phyloP scores from a whole-genome alignment of 2,113 vertebrate species.

The Chloropsis hardwickii region DNA sequence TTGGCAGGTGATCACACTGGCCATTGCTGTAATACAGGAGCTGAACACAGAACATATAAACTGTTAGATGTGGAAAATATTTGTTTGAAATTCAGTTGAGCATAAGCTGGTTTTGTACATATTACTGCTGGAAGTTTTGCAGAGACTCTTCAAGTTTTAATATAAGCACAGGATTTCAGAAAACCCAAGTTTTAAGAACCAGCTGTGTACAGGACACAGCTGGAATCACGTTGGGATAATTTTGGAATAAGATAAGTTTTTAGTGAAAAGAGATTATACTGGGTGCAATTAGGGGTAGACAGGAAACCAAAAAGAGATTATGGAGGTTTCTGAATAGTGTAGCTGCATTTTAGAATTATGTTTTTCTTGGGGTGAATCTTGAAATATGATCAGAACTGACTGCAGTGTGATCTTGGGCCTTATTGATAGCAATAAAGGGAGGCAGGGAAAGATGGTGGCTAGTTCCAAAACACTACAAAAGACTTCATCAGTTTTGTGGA shows the following conservation, averaged over 20 bases:
- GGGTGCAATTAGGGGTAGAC: background rate
- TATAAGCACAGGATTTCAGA: background rate
- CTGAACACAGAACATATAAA: background rate
- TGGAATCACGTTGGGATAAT: background rate
- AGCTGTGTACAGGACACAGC: background rate
- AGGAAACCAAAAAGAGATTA: background rate
- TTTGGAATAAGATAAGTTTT: background rate
- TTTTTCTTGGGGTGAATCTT: background rate
- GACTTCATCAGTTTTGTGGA: background rate
- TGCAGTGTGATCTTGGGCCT: background rate
- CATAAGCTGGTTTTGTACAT: background rate
- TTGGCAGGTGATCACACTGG: background rate
- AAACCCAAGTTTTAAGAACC: background rate
- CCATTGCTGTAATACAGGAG: background rate
- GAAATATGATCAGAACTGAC: background rate
- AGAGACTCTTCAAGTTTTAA: background rate
- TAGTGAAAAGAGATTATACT: background rate
- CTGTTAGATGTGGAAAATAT: background rate
- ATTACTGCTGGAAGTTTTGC: background rate
- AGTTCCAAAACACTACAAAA: background rate
- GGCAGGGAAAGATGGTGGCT: background rate
- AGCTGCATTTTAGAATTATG: background rate
- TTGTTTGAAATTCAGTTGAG: background rate
- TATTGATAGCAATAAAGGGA: background rate
- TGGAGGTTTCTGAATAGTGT: background rate